Evolutionary conservation across 2,888 invertebrate genomes (phyloP), one percentile per base, ranked within the genome.

Genomic region (Drosophila planitibia): DNA sequence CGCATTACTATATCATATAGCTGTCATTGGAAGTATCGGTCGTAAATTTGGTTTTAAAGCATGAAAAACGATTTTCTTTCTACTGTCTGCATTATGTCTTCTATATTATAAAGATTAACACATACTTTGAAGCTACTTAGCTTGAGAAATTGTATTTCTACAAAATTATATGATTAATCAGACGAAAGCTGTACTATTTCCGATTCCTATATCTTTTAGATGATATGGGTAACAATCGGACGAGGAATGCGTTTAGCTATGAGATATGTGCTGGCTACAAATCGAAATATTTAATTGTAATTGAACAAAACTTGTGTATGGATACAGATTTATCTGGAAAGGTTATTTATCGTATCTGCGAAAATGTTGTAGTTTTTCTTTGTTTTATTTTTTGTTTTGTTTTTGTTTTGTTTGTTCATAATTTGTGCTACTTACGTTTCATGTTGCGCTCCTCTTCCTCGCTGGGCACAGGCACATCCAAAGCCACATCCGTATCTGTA

Each of bases 361-460:
- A 22, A 14, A 47, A 14, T 47, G 2, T 4, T 47, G 7, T 14
- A 47, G 47, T 22, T 47, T 47, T 47, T 14, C 16, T 9, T 47
- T 47, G 44, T n/a, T 12, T 22, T 41, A 2, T 41, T n/a, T n/a
- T 19, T 32, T 32, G 0, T 32, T 12, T 33, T 33, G 2, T 32
- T 32, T 16, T 25, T 52, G 19, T 14, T n/a, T 10, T 44, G n/a
- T 41, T 28, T 33, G 32, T 28, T 44, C 3, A 32, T 44, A 32
- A 52, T 44, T 44, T 47, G 4, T 58, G 22, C n/a, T 51, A 94
- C 96, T 96, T 95, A 97, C 97, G 96, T 95, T 96, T 97, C 94
- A 96, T 95, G 92, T 96, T 97, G 90, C 96, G 95, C 93, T 97
- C 97, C 89, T 96, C 96, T 82, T 96, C 96, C 73, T 96, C 96